These are phyloP conservation scores for Tenthredo scrophulariae DNA, from an alignment of 2,888 invertebrate genomes.

Conservation along the genomic window DNA sequence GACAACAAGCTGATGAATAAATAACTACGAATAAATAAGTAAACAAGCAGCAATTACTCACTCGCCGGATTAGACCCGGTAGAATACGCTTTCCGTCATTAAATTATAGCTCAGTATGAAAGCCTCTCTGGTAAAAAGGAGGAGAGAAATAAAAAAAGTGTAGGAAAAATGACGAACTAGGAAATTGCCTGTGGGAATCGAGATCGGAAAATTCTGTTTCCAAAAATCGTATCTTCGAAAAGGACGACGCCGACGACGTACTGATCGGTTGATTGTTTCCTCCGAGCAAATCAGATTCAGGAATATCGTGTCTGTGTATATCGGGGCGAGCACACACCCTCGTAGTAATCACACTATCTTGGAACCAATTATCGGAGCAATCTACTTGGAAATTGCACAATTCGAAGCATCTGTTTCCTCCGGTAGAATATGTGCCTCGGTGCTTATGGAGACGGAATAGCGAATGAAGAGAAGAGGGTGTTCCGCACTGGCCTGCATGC, in stretches of 20 bases:
- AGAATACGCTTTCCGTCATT: conserved; percentile 39
- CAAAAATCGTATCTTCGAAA: neutral
- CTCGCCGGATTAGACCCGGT: conserved; percentile 20
- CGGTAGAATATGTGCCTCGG: neutral
- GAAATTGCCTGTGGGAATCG: neutral
- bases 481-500: neutral
- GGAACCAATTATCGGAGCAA: conserved; percentile 46
- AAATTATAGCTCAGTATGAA: neutral
- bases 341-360: neutral
- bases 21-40: conserved; percentile 33
- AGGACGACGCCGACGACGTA: neutral
- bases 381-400: conserved; percentile 45
- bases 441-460: conserved; percentile 1
- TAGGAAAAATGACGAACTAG: too few relatives aligned
- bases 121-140: neutral
- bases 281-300: neutral
- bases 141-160: neutral
- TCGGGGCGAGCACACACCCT: neutral
- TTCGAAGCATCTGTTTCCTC: conserved; percentile 46
- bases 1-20: conserved; percentile 35
- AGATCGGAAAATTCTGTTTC: neutral
- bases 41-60: conserved; percentile 43
- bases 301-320: neutral
- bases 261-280: neutral
- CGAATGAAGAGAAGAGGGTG: conserved; percentile 2